phyloP scores from a whole-genome alignment of 37 sponge, comb jelly and placozoan genomes.

The Theonella swinhoei region DNA sequence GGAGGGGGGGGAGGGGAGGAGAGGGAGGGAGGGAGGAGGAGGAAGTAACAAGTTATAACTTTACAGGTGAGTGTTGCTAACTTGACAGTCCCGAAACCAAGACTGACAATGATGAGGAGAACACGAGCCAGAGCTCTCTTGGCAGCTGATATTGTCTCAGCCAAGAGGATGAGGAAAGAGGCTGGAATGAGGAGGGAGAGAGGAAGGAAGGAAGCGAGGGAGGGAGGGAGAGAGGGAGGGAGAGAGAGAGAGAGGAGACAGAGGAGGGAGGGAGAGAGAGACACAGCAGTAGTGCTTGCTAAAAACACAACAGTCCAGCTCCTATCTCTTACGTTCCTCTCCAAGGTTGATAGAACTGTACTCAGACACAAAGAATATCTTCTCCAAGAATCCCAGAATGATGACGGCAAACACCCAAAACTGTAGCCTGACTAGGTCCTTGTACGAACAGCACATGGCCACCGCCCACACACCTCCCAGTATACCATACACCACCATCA shows the following conservation, averaged over 20 bases:
- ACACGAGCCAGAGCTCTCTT: constrained; percentile 82
- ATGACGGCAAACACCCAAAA: constrained; percentile 74
- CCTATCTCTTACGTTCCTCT: constrained; percentile 45
- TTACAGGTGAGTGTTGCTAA: constrained; percentile 4
- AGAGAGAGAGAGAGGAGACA: constrained; percentile 15
- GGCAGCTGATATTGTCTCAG: constrained; percentile 76
- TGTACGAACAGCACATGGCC: constrained; percentile 58
- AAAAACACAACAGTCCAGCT: no score
- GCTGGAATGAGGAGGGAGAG: constrained; percentile 35
- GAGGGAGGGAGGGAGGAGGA: constrained; percentile 11
- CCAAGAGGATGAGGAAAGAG: constrained; percentile 29
- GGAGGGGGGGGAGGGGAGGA: background rate
- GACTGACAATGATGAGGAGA: constrained; percentile 80
- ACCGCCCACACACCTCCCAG: constrained; percentile 53
- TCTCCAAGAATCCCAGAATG: constrained; percentile 73
- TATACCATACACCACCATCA: constrained; percentile 65
- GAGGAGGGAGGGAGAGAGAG: background rate
- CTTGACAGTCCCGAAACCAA: constrained; percentile 88
- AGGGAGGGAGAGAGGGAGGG: constrained; percentile 33
- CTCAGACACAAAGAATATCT: constrained; percentile 67
- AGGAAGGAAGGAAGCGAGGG: background rate
- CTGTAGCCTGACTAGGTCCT: constrained; percentile 80
- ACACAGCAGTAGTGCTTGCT: no score
- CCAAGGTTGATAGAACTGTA: constrained; percentile 59
- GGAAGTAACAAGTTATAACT: background rate